Percentiles rank a stretch among this genome's conserved stretches.
Evolutionary conservation across 2,797 vertebrate genomes (phyloP).

Genomic region (Acanthiza pusilla): DNA sequence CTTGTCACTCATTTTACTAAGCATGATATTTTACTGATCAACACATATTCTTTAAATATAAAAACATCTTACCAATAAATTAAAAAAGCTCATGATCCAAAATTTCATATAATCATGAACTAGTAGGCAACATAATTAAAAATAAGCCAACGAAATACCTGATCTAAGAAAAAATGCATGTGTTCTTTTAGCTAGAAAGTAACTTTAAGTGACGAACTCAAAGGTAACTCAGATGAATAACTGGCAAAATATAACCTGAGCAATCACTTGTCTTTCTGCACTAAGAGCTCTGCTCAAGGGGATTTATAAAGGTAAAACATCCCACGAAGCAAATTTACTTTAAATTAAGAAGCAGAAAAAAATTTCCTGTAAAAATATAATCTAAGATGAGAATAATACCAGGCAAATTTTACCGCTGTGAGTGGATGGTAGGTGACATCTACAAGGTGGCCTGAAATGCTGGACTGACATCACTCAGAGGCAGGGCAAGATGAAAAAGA

Average conservation of each 20-base stretch:
- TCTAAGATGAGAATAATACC: background rate
- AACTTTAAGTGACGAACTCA: background rate
- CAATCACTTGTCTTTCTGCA: background rate
- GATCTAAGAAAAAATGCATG: background rate
- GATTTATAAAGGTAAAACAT: background rate
- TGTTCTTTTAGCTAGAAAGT: background rate
- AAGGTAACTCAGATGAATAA: background rate
- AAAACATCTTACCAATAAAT: background rate
- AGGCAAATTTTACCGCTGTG: background rate
- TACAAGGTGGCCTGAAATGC: background rate
- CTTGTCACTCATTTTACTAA: background rate
- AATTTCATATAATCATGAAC: background rate
- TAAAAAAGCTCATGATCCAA: background rate
- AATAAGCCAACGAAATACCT: background rate
- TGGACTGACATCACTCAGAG: background rate
- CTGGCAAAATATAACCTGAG: background rate
- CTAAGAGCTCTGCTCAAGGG: background rate
- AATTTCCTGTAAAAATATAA: background rate
- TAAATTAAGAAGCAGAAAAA: background rate
- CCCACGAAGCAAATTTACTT: background rate
- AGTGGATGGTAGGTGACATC: background rate
- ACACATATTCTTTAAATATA: background rate
- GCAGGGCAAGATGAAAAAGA: background rate
- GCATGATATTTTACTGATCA: background rate
- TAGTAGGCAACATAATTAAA: background rate